phyloP scores from a whole-genome alignment of 2,113 vertebrate genomes.

The Oxygymnocypris stewartii region DNA sequence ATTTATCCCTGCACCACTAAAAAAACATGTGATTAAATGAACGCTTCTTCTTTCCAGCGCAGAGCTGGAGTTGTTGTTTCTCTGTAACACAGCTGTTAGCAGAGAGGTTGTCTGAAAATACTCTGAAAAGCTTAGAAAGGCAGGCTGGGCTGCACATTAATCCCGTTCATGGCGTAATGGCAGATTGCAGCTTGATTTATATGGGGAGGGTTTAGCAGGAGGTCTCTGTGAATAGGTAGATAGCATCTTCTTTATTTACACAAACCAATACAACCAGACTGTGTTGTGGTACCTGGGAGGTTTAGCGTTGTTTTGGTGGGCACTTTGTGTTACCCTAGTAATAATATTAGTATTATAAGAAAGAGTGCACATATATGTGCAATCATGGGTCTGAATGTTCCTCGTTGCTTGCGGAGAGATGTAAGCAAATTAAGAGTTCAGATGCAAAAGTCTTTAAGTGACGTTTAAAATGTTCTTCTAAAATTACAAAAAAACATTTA shows the following conservation, averaged over 20 bases:
- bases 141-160: conserved; percentile 27
- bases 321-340: not conserved
- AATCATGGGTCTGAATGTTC: not conserved
- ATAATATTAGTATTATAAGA: not conserved
- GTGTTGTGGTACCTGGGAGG: not conserved
- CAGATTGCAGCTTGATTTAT: conserved; percentile 41
- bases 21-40: not conserved
- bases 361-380: not conserved
- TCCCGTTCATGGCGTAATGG: conserved; percentile 39
- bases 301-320: too few relatives aligned
- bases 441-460: too few relatives aligned
- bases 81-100: conserved; percentile 24
- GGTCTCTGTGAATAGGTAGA: conserved; percentile 21
- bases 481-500: too few relatives aligned
- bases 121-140: conserved; percentile 19
- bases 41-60: not conserved
- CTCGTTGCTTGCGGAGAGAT: not conserved
- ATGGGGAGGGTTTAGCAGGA: not conserved
- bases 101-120: conserved; percentile 33
- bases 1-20: not conserved
- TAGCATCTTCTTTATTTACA: conserved; percentile 9
- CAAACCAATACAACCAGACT: not conserved
- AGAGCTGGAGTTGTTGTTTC: not conserved
- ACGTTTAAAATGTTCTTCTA: too few relatives aligned
- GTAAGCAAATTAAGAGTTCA: too few relatives aligned